Evolutionary conservation across 2,888 invertebrate genomes (phyloP).

Genomic region (Pemphredon lugubris): DNA sequence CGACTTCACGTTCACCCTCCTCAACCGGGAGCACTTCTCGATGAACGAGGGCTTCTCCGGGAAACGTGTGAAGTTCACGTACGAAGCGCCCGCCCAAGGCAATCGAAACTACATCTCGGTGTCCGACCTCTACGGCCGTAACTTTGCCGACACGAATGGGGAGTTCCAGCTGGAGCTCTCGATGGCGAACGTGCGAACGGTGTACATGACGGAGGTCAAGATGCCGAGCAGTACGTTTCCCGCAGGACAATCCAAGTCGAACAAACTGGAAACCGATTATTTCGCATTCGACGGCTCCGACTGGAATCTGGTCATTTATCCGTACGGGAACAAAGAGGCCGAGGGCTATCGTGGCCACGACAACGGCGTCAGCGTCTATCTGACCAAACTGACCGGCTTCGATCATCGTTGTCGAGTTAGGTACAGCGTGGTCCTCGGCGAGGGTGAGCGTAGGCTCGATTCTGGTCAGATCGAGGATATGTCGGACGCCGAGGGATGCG

Average conservation of each 20-base stretch:
- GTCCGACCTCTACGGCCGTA: conserved; percentile 86
- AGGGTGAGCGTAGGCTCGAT: conserved; percentile 86
- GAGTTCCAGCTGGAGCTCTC: conserved; percentile 91
- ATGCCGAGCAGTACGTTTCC: conserved; percentile 76
- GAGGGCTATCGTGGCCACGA: conserved; percentile 76
- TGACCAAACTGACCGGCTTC: conserved; percentile 90
- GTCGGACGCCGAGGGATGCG: conserved; percentile 87
- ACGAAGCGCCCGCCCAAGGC: conserved; percentile 88
- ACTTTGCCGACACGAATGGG: conserved; percentile 90
- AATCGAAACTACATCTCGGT: conserved; percentile 88
- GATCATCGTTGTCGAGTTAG: conserved; percentile 90
- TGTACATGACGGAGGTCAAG: conserved; percentile 87
- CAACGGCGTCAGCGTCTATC: conserved; percentile 83
- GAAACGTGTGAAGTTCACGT: conserved; percentile 87
- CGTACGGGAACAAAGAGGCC: conserved; percentile 83
- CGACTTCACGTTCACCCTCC: conserved; percentile 90
- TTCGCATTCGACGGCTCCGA: conserved; percentile 92
- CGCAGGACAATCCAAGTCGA: conserved; percentile 73
- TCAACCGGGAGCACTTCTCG: conserved; percentile 91
- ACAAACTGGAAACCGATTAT: conserved; percentile 85
- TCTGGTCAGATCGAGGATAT: conserved; percentile 88
- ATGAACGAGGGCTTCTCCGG: conserved; percentile 91
- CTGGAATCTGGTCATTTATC: conserved; percentile 88
- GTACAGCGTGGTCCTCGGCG: conserved; percentile 87
- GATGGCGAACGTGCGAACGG: conserved; percentile 88